phyloP scores from a whole-genome alignment of 2,888 invertebrate genomes.

The Apodemia hepburni region DNA sequence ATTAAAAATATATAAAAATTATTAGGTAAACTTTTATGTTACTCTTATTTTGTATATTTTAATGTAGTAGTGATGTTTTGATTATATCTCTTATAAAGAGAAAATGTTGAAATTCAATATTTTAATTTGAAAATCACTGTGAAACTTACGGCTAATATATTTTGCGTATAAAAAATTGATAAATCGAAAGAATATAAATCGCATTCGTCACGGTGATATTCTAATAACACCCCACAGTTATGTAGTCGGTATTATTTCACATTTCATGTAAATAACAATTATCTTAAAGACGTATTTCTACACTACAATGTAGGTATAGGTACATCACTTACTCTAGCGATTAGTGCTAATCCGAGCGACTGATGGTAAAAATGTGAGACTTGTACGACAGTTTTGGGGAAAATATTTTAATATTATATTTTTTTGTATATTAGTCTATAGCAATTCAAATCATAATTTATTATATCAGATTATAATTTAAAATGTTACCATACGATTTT shows the following conservation, averaged over 20 bases:
- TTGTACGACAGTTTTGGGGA: neutral
- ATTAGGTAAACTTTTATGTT: neutral
- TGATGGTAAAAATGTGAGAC: constrained; percentile 23
- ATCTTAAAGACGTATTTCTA: constrained; percentile 26
- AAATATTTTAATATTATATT: too few relatives aligned
- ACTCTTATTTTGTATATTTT: constrained; percentile 8
- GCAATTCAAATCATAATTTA: too few relatives aligned
- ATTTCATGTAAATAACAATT: constrained; percentile 10
- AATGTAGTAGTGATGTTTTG: constrained; percentile 14
- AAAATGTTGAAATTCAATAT: constrained; percentile 7
- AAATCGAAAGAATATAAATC: constrained; percentile 13
- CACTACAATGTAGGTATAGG: constrained; percentile 19
- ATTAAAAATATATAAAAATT: constrained; percentile 5
- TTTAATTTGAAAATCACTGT: constrained; percentile 6
- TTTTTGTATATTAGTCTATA: too few relatives aligned
- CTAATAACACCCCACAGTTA: neutral
- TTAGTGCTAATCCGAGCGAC: constrained; percentile 24
- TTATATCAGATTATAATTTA: too few relatives aligned
- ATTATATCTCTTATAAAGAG: constrained; percentile 13
- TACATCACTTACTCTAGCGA: constrained; percentile 29
- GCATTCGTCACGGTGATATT: constrained; percentile 1
- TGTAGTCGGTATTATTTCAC: neutral
- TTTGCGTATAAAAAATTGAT: constrained; percentile 11
- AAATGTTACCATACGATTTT: too few relatives aligned
- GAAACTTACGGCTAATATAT: constrained; percentile 10